A percentile compares a stretch with the other conserved stretches of the same genome.
Evolutionary conservation across 2,113 vertebrate species (phyloP).

Genomic region (Sapayoa aenigma): DNA sequence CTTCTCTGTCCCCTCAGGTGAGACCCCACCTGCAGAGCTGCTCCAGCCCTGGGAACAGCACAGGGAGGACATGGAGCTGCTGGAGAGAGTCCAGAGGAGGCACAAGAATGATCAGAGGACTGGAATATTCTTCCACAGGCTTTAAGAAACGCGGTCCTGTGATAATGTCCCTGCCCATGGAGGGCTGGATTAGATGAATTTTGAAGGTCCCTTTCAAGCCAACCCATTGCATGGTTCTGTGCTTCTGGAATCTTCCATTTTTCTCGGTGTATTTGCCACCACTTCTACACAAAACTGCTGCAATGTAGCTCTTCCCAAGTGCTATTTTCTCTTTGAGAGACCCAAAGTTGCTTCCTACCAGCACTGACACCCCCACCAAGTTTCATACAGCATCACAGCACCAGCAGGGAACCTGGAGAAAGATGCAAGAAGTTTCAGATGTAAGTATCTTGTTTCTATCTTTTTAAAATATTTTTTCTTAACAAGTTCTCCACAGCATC

Average conservation of each 20-base stretch:
- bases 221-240: background rate
- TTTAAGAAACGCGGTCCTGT: background rate
- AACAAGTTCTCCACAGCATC: background rate
- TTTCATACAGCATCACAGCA: background rate
- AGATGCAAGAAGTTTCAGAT: background rate
- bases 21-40: background rate
- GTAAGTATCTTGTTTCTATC: background rate
- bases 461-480: background rate
- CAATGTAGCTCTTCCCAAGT: fast-evolving
- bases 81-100: background rate
- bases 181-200: background rate
- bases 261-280: background rate
- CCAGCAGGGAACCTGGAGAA: background rate
- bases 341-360: background rate
- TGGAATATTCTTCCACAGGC: background rate
- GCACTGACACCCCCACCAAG: background rate
- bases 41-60: background rate
- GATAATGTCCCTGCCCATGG: background rate
- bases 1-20: background rate
- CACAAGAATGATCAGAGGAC: background rate
- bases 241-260: background rate
- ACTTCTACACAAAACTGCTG: background rate
- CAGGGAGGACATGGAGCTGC: fast-evolving
- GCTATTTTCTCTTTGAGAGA: background rate
- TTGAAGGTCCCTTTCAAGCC: background rate